phyloP scores from a whole-genome alignment of 1,140 invertebrate genomes.

The Drosophila murphyi region DNA sequence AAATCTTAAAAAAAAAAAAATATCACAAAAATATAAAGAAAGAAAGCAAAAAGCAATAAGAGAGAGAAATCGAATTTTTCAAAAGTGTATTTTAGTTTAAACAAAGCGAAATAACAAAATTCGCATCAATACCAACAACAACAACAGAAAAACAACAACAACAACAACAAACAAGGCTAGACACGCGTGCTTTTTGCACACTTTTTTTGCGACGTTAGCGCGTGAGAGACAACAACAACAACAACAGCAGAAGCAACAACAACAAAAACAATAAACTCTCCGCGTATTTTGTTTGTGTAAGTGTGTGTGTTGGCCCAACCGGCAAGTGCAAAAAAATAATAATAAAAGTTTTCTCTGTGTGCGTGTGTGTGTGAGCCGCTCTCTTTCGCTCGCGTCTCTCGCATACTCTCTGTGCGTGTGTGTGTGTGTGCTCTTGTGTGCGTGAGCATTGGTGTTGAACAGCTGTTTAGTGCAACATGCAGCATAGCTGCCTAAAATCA shows the following conservation, averaged over 20 bases:
- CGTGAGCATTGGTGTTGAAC: slow-evolving; percentile 63
- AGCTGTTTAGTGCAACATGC: slow-evolving; percentile 69
- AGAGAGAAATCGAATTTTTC: background rate
- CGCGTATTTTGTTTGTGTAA: slow-evolving; percentile 16
- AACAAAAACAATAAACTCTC: slow-evolving; percentile 11
- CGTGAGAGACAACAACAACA: slow-evolving; percentile 14
- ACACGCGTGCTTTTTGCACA: slow-evolving; percentile 48
- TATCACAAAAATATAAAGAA: slow-evolving; percentile 12
- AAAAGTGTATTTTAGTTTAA: slow-evolving; percentile 35
- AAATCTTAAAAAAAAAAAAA: slow-evolving; percentile 22
- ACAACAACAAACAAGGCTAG: slow-evolving; percentile 29
- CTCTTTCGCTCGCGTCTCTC: slow-evolving; percentile 26
- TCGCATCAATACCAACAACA: slow-evolving; percentile 19
- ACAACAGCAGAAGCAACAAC: slow-evolving; percentile 4
- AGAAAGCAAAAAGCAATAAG: slow-evolving; percentile 12
- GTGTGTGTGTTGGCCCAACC: slow-evolving; percentile 37
- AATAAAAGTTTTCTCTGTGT: background rate
- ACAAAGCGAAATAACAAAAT: slow-evolving; percentile 32
- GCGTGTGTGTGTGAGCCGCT: slow-evolving; percentile 11
- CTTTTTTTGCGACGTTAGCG: slow-evolving; percentile 29
- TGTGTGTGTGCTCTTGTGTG: slow-evolving; percentile 36
- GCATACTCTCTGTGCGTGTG: slow-evolving; percentile 24
- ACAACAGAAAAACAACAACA: slow-evolving; percentile 22
- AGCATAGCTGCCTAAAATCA: slow-evolving; percentile 39
- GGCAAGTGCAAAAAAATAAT: slow-evolving; percentile 46